phyloP scores from a whole-genome alignment of 2,113 vertebrate species.

The human (Homo sapiens) region DNA sequence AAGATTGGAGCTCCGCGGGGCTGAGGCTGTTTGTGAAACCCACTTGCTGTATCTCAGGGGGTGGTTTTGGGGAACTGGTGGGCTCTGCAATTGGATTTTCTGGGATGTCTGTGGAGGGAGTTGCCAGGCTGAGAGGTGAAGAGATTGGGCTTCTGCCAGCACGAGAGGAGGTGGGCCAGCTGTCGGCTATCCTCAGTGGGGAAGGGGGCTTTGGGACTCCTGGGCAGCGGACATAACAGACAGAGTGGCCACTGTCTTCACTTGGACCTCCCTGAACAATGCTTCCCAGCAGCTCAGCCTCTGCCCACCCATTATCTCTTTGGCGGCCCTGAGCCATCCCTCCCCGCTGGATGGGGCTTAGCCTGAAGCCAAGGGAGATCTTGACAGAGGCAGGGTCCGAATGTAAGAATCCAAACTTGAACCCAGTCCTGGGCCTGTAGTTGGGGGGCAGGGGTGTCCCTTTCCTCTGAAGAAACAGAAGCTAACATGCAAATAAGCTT shows the following conservation, averaged over 20 bases:
- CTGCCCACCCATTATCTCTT: not conserved
- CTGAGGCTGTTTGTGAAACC: not conserved
- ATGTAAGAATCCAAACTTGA: not conserved
- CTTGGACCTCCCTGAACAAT: not conserved
- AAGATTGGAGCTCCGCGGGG: not conserved
- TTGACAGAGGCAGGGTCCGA: not conserved
- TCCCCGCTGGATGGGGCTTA: not conserved
- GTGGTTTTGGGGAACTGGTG: not conserved
- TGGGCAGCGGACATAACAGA: not conserved
- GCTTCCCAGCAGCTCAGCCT: not conserved
- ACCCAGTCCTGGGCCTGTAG: not conserved
- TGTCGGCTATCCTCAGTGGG: not conserved
- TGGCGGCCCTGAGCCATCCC: not conserved
- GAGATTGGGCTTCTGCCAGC: not conserved
- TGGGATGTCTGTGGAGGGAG: not conserved
- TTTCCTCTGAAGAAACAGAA: not conserved
- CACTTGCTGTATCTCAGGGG: not conserved
- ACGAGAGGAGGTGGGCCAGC: fast-evolving
- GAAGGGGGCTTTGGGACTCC: not conserved
- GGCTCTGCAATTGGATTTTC: not conserved
- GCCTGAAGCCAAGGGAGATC: not conserved
- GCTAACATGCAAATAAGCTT: not conserved
- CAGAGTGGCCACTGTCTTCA: not conserved
- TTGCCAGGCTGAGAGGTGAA: not conserved
- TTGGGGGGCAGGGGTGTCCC: fast-evolving